These are phyloP conservation scores for Argynnis bischoffii DNA, from an alignment of 2,888 invertebrate species.

Conservation along the genomic window DNA sequence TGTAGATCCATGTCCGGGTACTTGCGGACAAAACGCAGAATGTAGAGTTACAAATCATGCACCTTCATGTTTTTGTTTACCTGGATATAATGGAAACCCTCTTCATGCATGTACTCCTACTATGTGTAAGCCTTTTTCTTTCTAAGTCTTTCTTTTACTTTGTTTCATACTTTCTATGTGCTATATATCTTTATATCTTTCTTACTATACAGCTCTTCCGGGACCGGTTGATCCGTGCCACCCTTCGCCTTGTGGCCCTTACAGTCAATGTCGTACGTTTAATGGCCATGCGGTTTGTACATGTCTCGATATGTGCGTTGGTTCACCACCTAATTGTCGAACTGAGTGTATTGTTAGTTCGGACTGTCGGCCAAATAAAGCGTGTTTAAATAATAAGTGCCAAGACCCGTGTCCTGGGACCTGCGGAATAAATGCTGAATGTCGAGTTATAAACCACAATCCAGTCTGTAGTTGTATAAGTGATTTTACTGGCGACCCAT, in stretches of 20 bases:
- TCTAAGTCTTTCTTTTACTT: conserved; percentile 55
- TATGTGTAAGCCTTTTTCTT: conserved; percentile 82
- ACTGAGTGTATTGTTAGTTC: conserved; percentile 91
- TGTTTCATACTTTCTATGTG: conserved; percentile 48
- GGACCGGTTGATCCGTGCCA: conserved; percentile 85
- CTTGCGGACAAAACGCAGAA: conserved; percentile 89
- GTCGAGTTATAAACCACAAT: conserved; percentile 90
- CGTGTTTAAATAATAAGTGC: conserved; percentile 90
- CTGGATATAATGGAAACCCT: conserved; percentile 88
- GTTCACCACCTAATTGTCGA: conserved; percentile 88
- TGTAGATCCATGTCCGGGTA: conserved; percentile 89
- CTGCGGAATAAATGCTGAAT: conserved; percentile 89
- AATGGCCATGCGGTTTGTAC: conserved; percentile 90
- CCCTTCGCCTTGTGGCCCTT: conserved; percentile 90
- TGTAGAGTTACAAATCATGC: conserved; percentile 89
- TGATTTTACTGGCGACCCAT: conserved; percentile 89
- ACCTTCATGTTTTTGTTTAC: conserved; percentile 88
- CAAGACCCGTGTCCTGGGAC: conserved; percentile 89
- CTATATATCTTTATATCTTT: conserved; percentile 48
- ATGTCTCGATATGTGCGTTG: conserved; percentile 87
- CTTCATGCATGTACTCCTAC: conserved; percentile 84
- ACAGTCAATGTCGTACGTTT: conserved; percentile 87
- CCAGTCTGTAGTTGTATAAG: conserved; percentile 89
- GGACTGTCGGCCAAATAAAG: conserved; percentile 88
- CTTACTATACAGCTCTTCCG: conserved; percentile 68